Evolutionary conservation across 1,140 invertebrate species (phyloP).

Genomic region (Trissolcus basalis): DNA sequence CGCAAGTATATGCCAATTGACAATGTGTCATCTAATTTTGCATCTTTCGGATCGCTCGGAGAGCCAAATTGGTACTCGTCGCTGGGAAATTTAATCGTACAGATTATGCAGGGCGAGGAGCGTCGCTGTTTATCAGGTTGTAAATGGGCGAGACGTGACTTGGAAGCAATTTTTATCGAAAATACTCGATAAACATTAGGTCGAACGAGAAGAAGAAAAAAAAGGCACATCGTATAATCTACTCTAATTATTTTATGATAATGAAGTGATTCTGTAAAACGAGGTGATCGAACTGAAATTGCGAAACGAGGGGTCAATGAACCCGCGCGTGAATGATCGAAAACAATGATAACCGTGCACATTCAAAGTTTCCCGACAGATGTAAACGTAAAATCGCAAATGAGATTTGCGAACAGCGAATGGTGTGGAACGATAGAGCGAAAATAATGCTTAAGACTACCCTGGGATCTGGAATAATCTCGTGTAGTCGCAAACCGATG

Average conservation of each 20-base stretch:
- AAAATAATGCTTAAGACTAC: constrained; percentile 62
- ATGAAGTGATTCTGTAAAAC: too few relatives aligned
- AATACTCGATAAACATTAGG: neutral
- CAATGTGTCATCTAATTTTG: too few relatives aligned
- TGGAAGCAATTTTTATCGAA: neutral
- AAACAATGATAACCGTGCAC: constrained; percentile 43
- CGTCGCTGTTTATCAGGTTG: neutral
- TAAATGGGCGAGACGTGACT: neutral
- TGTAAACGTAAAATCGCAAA: constrained; percentile 60
- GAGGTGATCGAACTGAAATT: neutral
- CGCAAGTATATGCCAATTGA: too few relatives aligned
- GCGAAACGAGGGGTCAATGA: constrained; percentile 25
- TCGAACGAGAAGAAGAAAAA: too few relatives aligned
- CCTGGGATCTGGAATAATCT: constrained; percentile 62
- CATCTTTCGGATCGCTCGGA: too few relatives aligned
- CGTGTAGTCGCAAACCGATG: constrained; percentile 45
- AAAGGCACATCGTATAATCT: too few relatives aligned
- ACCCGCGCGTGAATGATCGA: constrained; percentile 21
- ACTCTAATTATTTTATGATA: too few relatives aligned
- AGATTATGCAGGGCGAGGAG: too few relatives aligned
- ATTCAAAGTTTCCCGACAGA: constrained; percentile 21
- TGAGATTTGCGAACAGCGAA: constrained; percentile 58
- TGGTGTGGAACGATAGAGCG: constrained; percentile 51
- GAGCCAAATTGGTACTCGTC: too few relatives aligned
- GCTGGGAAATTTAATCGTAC: too few relatives aligned